These are phyloP conservation scores for Avahi laniger DNA, from an alignment of 2,797 vertebrate genomes.

Conservation along the genomic window DNA sequence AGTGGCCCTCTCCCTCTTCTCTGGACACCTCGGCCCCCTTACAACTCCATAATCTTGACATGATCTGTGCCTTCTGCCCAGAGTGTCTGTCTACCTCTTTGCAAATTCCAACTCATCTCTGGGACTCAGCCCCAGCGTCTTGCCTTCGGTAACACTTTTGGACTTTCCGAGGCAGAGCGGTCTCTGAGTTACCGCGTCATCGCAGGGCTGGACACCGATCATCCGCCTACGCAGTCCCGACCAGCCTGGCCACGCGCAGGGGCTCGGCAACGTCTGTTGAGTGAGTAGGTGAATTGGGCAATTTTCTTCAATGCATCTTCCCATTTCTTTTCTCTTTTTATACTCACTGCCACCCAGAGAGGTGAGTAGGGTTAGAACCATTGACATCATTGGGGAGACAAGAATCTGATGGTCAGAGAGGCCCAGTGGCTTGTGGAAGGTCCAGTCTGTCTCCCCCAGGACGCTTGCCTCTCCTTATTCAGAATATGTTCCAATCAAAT, in stretches of 20 bases:
- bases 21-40: not conserved
- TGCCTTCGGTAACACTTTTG: not conserved
- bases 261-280: not conserved
- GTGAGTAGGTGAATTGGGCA: not conserved
- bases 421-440: not conserved
- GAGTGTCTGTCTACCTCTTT: not conserved
- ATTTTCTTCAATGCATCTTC: not conserved
- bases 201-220: not conserved
- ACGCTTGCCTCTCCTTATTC: not conserved
- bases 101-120: not conserved
- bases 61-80: not conserved
- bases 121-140: not conserved
- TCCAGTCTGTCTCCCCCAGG: not conserved
- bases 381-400: not conserved
- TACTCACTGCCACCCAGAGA: not conserved
- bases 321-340: not conserved
- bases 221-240: not conserved
- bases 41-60: not conserved
- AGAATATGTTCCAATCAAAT: not conserved
- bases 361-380: not conserved
- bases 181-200: not conserved
- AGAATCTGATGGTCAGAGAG: not conserved
- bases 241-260: no score
- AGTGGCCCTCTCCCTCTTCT: not conserved
- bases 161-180: not conserved